Base-by-base conservation (phyloP, 2,113 vertebrate species). In the Sula dactylatra region DNA sequence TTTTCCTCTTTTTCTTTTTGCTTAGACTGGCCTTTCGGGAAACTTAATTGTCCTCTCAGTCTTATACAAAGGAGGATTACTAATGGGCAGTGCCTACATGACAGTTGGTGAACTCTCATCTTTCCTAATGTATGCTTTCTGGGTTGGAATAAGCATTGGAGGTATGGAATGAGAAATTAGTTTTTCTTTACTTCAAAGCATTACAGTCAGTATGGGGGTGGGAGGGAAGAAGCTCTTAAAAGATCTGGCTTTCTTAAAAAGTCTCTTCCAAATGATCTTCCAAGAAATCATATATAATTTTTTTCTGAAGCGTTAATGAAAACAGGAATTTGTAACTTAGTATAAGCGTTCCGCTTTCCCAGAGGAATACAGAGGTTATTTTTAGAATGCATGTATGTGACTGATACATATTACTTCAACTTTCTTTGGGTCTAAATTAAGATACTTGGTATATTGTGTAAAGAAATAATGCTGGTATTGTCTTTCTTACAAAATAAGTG, bases 101-200 rank as follows among this genome's bases (percentile, higher is more conserved):
- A 99, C 99, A 4, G 98, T 99, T 72, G 99, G 99, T 58, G 99
- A 99, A 97, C 99, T 99, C 80, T 99, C 99, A 21, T 99, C 99
- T 34, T 99, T 99, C 97, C 98, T 99, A 42, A 99, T 99, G 99
- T 99, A 99, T 95, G 98, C 99, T 85, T 99, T 99, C 98, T 99
- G 99, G 99, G 99, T 99, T 73, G 99, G 99, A 97, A 82, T 99
- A 97, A 99, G 99, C 97, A 98, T 99, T 54, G 98, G 98, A 99
- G 99, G 99, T 99, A 98, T 62, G 73, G 56, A 82, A 93, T 20
- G 12, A 74, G 66, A 93, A 90, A 85, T 84, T 4, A 52, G 24
- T 38, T 87, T 76, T 90, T 91, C 38, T 93, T 84, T 52, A 86
- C 32, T 81, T 89, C 20, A 79, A 85, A 87, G 69, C 18, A 13